Base-by-base conservation (phyloP, 2,797 vertebrate genomes). In the Rhinatrema bivittatum region DNA sequence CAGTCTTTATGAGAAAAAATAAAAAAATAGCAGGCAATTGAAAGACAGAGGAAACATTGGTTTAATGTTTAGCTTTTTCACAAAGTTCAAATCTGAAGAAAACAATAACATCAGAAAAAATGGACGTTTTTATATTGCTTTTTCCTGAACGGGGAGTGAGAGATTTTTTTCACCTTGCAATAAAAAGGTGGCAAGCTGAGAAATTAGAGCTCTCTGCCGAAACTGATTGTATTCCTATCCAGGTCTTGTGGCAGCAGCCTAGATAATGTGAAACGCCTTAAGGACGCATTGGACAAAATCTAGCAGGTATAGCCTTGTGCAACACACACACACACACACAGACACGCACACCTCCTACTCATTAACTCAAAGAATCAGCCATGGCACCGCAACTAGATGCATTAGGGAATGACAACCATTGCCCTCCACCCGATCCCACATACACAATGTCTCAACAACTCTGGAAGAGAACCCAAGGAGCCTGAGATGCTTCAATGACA, bases 151-250 rank as follows among this genome's bases (percentile, higher is more conserved):
- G 42, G 42, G 25, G 30, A 45, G 36, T 39, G 39, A 56, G 27
- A 60, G 32, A 67, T 62, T 73, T 63, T 55, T 65, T 76, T 67
- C 70, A 56, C 60, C 62, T 68, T 73, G 78, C 81, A 87, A 79
- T 84, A 87, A 86, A n/a, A 87, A 81, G 79, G 85, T 91, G 91
- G 91, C 91, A 96, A 87, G 66, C 87, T 97, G 94, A 97, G 97
- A 90, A 96, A 99, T 97, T 93, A 93, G 88, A 76, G 79, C 86
- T 93, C 87, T 94, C 92, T 88, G 84, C 86, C 87, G 88, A 84
- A 96, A 99, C 93, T 91, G 92, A 99, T 99, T 91, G 87, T 85
- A 87, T 83, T 97, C 86, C 84, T 64, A 74, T 88, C 84, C 82
- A 85, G 87, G 87, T 88, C 87, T 70, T 71, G 84, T 65, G 70